A percentile compares a stretch with the other conserved stretches of the same genome.
phyloP scores from a whole-genome alignment of 2,888 invertebrate species.

The Choreutis nemorana region DNA sequence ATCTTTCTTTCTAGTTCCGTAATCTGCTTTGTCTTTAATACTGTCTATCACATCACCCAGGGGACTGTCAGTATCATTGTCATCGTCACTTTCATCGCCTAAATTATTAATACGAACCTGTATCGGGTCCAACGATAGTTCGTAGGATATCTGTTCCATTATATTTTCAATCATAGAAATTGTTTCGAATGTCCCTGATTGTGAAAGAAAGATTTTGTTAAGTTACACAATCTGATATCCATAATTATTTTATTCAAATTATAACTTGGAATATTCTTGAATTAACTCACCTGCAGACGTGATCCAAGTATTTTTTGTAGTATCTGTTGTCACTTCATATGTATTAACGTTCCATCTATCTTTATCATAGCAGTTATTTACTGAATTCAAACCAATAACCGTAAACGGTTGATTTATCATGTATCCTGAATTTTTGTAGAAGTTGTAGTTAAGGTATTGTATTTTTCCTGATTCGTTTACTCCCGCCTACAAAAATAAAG shows the following conservation, averaged over 20 bases:
- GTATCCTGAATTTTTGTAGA: conserved; percentile 57
- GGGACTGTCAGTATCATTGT: too few relatives aligned
- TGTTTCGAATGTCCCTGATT: too few relatives aligned
- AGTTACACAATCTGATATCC: too few relatives aligned
- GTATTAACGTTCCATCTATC: conserved; percentile 23
- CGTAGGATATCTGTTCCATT: conserved; percentile 72
- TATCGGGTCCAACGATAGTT: conserved; percentile 63
- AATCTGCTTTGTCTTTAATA: conserved; percentile 47
- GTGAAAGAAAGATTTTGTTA: too few relatives aligned
- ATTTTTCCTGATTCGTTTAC: conserved; percentile 52
- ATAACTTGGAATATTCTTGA: too few relatives aligned
- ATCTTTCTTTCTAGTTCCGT: conserved; percentile 44
- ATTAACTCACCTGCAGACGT: too few relatives aligned
- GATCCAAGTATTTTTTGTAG: conserved; percentile 29
- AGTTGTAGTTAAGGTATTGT: conserved; percentile 47
- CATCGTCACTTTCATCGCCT: conserved; percentile 21
- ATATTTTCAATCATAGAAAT: too few relatives aligned
- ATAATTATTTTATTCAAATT: too few relatives aligned
- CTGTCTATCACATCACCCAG: conserved; percentile 59
- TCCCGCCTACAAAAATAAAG: too few relatives aligned
- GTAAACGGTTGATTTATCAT: conserved; percentile 23
- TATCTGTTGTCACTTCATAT: conserved; percentile 27
- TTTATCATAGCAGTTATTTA: conserved; percentile 25
- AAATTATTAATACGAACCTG: conserved; percentile 67
- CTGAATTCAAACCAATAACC: conserved; percentile 10